A percentile compares a stretch with the other conserved stretches of the same genome.
These are phyloP conservation scores for Drosophila parvula DNA, from an alignment of 1,140 invertebrate species.

Conservation along the genomic window DNA sequence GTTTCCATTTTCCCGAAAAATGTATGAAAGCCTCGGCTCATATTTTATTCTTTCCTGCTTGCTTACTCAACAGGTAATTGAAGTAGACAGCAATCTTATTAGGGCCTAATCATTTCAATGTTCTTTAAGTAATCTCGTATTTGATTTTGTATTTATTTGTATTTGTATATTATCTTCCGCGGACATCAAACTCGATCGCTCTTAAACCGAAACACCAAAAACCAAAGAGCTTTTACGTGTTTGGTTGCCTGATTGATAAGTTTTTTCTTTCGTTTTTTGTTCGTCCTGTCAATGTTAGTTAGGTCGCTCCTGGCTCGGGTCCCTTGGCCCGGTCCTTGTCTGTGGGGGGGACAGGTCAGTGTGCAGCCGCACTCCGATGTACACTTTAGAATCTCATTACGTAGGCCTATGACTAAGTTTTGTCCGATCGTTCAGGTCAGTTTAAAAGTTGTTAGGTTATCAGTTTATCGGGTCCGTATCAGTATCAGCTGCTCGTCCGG, in stretches of 20 bases:
- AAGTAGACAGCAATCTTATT: constrained; percentile 40
- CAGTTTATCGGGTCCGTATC: constrained; percentile 12
- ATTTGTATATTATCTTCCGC: constrained; percentile 68
- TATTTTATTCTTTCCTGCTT: constrained; percentile 23
- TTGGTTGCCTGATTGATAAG: constrained; percentile 7
- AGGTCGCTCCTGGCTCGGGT: constrained; percentile 4
- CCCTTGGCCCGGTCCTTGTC: background rate
- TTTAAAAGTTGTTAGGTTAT: background rate
- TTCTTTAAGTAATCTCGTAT: background rate
- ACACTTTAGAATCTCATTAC: constrained; percentile 47
- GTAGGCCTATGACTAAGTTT: constrained; percentile 54
- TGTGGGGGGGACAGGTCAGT: background rate
- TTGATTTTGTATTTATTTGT: constrained; percentile 74
- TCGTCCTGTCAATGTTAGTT: background rate
- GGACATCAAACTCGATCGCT: constrained; percentile 44
- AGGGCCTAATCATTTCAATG: no score
- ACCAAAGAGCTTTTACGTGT: constrained; percentile 3
- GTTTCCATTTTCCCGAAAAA: constrained; percentile 77
- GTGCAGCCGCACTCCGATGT: constrained; percentile 13
- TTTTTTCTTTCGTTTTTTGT: background rate
- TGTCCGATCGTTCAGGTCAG: constrained; percentile 40
- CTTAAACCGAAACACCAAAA: constrained; percentile 19
- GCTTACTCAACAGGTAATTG: constrained; percentile 42
- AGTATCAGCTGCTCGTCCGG: constrained; percentile 34
- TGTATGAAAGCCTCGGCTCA: constrained; percentile 79